Evolutionary conservation across 2,888 invertebrate species (phyloP).

Genomic region (Eurytoma adleriae): DNA sequence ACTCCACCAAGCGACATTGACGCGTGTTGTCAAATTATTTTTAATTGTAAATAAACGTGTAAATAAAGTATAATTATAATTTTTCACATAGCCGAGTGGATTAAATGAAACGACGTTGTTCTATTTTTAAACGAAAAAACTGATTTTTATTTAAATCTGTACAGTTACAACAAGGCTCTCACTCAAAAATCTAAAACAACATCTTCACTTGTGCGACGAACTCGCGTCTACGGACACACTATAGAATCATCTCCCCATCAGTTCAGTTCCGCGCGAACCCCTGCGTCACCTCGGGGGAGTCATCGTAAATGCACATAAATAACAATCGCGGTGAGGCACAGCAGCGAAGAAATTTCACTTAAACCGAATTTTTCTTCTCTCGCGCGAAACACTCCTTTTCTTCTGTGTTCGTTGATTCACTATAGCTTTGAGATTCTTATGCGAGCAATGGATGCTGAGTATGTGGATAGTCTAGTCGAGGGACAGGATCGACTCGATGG

Average conservation of each 20-base stretch:
- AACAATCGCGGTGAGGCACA: slow-evolving; percentile 15
- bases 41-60: slow-evolving; percentile 13
- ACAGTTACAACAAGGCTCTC: slow-evolving; percentile 34
- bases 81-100: neutral
- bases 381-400: neutral
- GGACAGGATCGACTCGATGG: slow-evolving; percentile 83
- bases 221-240: neutral
- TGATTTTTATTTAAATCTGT: slow-evolving; percentile 43
- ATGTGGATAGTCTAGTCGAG: slow-evolving; percentile 78
- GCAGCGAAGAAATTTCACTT: slow-evolving; percentile 13
- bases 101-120: neutral
- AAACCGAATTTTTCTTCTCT: neutral
- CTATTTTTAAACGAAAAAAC: slow-evolving; percentile 25
- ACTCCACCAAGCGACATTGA: too few relatives aligned
- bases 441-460: neutral
- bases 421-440: slow-evolving; percentile 13
- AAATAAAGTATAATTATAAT: neutral
- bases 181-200: slow-evolving; percentile 10
- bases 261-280: too few relatives aligned
- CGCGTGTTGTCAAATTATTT: too few relatives aligned
- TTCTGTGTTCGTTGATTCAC: neutral
- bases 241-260: neutral
- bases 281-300: neutral
- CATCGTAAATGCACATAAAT: slow-evolving; percentile 31
- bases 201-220: neutral